Conservation (phyloP, 2,888 invertebrate genomes). For the Pycnomerus fuliginosus region DNA sequence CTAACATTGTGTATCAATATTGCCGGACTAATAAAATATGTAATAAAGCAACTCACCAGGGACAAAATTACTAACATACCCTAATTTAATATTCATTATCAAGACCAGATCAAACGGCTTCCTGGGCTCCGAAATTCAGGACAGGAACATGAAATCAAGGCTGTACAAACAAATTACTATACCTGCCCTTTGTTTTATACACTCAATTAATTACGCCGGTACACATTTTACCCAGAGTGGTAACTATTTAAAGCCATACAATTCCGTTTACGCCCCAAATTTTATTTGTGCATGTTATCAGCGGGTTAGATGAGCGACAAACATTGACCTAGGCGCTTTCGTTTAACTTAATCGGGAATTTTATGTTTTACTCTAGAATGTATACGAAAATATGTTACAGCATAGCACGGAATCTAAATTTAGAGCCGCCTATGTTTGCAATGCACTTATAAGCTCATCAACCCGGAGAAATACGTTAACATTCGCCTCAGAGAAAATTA, state of each 20-base stretch:
- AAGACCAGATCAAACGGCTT: conserved; percentile 2
- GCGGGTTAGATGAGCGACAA: conserved; percentile 9
- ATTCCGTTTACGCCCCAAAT: conserved; percentile 10
- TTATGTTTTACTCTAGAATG: no score
- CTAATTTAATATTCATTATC: conserved; percentile 12
- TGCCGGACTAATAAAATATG: no score
- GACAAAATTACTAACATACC: no score
- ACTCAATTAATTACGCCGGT: conserved; percentile 16
- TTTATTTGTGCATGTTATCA: conserved; percentile 14
- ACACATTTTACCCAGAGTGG: conserved; percentile 3
- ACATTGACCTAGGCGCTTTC: conserved; percentile 14
- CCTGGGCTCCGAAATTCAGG: conserved; percentile 3
- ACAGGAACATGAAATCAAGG: conserved; percentile 7
- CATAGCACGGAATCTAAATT: no score
- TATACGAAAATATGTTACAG: no score
- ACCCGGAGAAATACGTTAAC: conserved; percentile 18
- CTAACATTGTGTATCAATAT: no score
- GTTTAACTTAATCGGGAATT: no score
- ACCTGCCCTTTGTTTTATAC: conserved; percentile 7
- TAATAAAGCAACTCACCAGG: no score
- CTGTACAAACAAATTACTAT: conserved; percentile 16
- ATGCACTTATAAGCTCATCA: conserved; percentile 25
- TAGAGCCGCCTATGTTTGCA: conserved; percentile 19
- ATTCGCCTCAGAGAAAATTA: conserved; percentile 24
- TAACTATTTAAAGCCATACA: conserved; percentile 16